Conservation (phyloP, 2,113 vertebrate species). For the Protobothrops mucrosquamatus region DNA sequence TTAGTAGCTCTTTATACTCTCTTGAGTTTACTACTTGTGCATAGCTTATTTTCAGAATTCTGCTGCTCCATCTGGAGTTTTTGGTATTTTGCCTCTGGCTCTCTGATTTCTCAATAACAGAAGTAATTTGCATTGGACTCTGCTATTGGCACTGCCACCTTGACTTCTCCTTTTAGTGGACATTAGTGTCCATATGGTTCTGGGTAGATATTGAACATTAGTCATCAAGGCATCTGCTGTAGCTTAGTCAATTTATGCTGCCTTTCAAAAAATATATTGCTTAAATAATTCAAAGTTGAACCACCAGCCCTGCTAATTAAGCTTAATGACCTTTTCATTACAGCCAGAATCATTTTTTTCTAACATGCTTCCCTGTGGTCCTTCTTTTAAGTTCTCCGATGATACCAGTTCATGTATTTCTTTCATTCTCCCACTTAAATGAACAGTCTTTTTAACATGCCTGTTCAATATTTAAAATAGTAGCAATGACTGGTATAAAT, state of each 20-base stretch:
- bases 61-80: constrained; percentile 36
- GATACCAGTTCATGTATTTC: not conserved
- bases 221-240: constrained; percentile 10
- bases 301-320: not conserved
- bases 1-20: not conserved
- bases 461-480: not conserved
- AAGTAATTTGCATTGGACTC: constrained; percentile 34
- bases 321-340: not conserved
- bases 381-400: not conserved
- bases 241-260: not conserved
- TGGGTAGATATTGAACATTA: not conserved
- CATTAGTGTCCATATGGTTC: not conserved
- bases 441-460: not conserved
- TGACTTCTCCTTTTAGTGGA: constrained; percentile 1
- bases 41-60: constrained; percentile 31
- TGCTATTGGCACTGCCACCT: constrained; percentile 20
- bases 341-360: not conserved
- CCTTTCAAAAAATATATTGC: not conserved
- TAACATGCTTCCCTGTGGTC: not conserved
- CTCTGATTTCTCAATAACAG: constrained; percentile 6
- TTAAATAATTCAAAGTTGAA: not conserved
- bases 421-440: not conserved
- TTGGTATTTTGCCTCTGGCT: constrained; percentile 28
- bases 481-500: not conserved
- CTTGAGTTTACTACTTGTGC: constrained; percentile 28